Percentiles rank a stretch among this genome's conserved stretches.
Conservation (phyloP, 2,797 vertebrate species). For the Poecile montanus region DNA sequence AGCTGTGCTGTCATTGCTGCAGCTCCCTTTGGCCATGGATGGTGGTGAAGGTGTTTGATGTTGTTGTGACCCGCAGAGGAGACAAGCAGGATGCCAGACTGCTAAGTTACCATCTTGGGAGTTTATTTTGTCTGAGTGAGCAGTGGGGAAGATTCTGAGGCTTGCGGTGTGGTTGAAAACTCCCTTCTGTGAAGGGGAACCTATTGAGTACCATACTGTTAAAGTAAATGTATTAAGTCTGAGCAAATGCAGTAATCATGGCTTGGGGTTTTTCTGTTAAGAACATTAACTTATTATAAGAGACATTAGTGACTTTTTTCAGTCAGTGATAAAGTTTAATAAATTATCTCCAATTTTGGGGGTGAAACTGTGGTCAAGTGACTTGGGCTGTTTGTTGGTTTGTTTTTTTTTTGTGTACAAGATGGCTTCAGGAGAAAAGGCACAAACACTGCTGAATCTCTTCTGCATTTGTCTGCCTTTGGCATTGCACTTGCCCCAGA, state of each 20-base stretch:
- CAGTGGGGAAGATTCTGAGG: conserved; percentile 7
- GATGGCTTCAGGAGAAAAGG: neutral
- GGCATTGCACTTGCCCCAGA: neutral
- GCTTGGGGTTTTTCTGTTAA: conserved; percentile 69
- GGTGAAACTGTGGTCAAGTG: conserved; percentile 46
- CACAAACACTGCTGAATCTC: neutral
- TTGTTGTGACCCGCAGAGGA: neutral
- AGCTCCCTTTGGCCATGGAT: neutral
- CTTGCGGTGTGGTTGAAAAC: conserved; percentile 62
- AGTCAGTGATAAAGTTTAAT: conserved; percentile 78
- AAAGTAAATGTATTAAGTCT: conserved; percentile 69
- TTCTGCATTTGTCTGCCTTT: neutral
- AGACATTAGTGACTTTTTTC: conserved; percentile 73
- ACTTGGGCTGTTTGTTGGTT: neutral
- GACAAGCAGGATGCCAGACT: neutral
- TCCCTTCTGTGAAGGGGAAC: conserved; percentile 83
- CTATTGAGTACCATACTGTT: conserved; percentile 59
- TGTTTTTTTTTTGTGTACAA: neutral
- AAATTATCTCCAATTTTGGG: conserved; percentile 78
- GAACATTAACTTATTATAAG: conserved; percentile 80
- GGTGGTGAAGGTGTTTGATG: neutral
- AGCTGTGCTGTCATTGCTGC: neutral
- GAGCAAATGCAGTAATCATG: conserved; percentile 64
- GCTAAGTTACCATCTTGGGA: neutral
- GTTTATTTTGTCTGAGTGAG: conserved; percentile 14